Percentiles rank a stretch among this genome's conserved stretches.
phyloP scores from a whole-genome alignment of 1,140 invertebrate genomes.

The Trinorchestia longiramus region DNA sequence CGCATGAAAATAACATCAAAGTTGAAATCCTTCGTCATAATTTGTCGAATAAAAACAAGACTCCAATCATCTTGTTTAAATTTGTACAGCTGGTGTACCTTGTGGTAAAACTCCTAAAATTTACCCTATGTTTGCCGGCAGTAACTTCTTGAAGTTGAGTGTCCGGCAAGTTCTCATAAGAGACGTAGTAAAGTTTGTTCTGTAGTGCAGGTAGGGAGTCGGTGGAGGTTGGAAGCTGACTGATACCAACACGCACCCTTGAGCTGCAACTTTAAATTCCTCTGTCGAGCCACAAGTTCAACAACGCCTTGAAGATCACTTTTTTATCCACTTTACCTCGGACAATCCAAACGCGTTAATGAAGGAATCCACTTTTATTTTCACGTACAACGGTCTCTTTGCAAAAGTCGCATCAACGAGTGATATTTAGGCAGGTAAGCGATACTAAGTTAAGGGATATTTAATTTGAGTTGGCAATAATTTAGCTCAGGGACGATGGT shows the following conservation, averaged over 20 bases:
- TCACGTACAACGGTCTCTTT: background rate
- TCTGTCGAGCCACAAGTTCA: background rate
- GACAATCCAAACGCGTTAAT: background rate
- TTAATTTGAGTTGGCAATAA: background rate
- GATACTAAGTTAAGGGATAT: background rate
- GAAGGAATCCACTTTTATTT: background rate
- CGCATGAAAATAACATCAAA: background rate
- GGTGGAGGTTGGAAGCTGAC: background rate
- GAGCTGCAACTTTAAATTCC: background rate
- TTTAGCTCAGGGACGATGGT: background rate
- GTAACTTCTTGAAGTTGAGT: background rate
- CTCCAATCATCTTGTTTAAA: background rate
- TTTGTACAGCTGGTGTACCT: background rate
- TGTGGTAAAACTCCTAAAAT: background rate
- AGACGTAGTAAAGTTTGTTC: background rate
- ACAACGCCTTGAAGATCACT: background rate
- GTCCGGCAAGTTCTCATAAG: background rate
- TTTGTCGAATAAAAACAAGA: background rate
- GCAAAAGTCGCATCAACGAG: background rate
- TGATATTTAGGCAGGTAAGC: background rate
- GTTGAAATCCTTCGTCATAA: background rate
- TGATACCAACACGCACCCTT: background rate
- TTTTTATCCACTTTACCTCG: background rate
- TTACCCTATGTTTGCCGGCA: background rate
- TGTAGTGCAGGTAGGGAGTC: too few relatives aligned